Percentiles rank a stretch among this genome's conserved stretches.
phyloP scores from a whole-genome alignment of 2,888 invertebrate species.

The Himalopsyche tibetana region DNA sequence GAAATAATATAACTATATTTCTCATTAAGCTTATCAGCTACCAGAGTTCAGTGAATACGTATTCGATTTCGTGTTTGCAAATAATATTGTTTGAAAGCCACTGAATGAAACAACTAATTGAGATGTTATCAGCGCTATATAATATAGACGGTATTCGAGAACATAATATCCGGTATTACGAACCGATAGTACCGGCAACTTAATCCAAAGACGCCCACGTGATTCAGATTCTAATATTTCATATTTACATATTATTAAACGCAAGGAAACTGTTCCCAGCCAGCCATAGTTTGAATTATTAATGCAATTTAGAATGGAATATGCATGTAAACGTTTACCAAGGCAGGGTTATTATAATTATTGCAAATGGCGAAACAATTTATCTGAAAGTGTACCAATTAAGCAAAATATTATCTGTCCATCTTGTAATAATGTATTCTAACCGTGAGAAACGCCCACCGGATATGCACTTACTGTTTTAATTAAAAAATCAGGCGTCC shows the following conservation, averaged over 20 bases:
- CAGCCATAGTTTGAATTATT: slow-evolving; percentile 14
- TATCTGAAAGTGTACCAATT: slow-evolving; percentile 1
- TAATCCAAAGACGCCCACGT: background rate
- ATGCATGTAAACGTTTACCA: background rate
- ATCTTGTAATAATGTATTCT: background rate
- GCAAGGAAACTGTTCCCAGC: background rate
- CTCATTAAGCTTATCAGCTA: too few species aligned
- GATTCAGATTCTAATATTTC: slow-evolving; percentile 18
- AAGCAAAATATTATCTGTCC: background rate
- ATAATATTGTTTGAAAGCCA: background rate
- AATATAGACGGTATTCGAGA: background rate
- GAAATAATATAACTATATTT: too few species aligned
- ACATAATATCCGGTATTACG: background rate
- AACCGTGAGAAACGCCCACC: too few species aligned
- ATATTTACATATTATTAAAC: slow-evolving; percentile 14
- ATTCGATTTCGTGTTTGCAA: too few species aligned
- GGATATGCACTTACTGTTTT: too few species aligned
- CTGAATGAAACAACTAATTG: background rate
- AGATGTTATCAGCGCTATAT: background rate
- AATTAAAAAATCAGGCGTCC: too few species aligned
- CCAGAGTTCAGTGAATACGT: too few species aligned
- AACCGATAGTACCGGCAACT: background rate
- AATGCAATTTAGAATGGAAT: slow-evolving; percentile 26
- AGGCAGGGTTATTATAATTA: slow-evolving; percentile 8
- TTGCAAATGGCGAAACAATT: slow-evolving; percentile 13